Conservation (phyloP, 2,797 vertebrate genomes). For the Pristis pectinata region DNA sequence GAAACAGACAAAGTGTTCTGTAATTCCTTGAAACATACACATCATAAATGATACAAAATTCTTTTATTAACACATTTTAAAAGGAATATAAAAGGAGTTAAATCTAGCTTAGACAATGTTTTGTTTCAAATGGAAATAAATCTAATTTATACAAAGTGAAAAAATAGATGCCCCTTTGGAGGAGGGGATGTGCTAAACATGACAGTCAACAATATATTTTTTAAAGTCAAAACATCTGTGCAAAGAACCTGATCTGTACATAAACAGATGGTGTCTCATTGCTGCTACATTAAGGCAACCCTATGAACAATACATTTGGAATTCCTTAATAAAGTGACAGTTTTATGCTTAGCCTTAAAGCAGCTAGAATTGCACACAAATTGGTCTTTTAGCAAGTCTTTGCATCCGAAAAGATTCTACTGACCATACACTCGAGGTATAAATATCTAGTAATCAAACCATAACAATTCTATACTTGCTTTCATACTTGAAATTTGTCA, state of each 20-base stretch:
- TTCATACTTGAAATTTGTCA: background rate
- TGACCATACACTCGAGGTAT: conserved; percentile 46
- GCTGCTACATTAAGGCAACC: conserved; percentile 93
- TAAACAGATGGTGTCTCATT: conserved; percentile 51
- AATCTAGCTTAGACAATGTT: conserved; percentile 70
- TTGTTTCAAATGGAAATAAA: conserved; percentile 95
- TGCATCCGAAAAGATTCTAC: conserved; percentile 55
- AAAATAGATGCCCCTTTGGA: conserved; percentile 80
- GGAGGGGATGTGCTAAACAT: conserved; percentile 69
- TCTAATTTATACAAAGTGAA: conserved; percentile 77
- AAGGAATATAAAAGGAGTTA: conserved; percentile 69
- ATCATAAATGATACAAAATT: conserved; percentile 13
- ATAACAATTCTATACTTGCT: background rate
- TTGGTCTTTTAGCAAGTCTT: conserved; percentile 65
- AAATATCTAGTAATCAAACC: background rate
- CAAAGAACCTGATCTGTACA: conserved; percentile 82
- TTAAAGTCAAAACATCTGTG: conserved; percentile 76
- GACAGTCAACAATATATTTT: conserved; percentile 65
- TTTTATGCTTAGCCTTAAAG: conserved; percentile 67
- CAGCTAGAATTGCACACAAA: conserved; percentile 83
- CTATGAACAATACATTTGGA: conserved; percentile 73
- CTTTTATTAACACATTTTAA: conserved; percentile 58
- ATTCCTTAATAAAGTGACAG: conserved; percentile 91
- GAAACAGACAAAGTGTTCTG: background rate
- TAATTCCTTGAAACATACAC: background rate